Evolutionary conservation across 2,888 invertebrate species (phyloP).

Genomic region (Lutraria lutraria): DNA sequence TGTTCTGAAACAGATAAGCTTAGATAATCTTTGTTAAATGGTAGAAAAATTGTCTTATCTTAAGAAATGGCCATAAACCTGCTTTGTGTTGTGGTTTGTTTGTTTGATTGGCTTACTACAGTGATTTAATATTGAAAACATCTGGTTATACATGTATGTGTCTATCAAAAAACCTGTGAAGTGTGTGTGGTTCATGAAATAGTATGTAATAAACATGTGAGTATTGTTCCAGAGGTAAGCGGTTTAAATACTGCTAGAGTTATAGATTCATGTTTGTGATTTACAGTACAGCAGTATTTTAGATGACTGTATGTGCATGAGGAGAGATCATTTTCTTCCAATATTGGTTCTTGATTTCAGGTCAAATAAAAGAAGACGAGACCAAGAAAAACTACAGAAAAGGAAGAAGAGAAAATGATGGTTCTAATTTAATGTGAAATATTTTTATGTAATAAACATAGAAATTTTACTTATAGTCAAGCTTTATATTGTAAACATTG

Average conservation of each 20-base stretch:
- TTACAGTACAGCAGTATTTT: no score
- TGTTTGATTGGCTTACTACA: no score
- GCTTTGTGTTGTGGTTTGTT: not conserved
- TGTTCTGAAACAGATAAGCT: not conserved
- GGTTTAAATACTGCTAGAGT: not conserved
- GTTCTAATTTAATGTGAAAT: not conserved
- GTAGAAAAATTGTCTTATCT: not conserved
- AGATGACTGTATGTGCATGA: no score
- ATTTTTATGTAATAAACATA: not conserved
- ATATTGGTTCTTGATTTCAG: conserved; percentile 18
- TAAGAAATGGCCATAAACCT: not conserved
- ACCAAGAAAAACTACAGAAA: not conserved
- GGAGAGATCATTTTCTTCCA: not conserved
- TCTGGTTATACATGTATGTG: no score
- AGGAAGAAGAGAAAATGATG: conserved; percentile 29
- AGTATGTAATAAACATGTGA: not conserved
- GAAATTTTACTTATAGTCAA: not conserved
- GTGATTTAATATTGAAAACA: no score
- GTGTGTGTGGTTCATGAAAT: not conserved
- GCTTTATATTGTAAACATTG: not conserved
- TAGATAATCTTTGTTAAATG: not conserved
- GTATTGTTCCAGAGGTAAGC: not conserved
- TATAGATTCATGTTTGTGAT: not conserved
- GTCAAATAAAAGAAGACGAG: conserved; percentile 20
- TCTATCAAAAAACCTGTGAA: no score